Base-by-base conservation (phyloP, 2,113 vertebrate genomes). In the Sclerurus mexicanus region DNA sequence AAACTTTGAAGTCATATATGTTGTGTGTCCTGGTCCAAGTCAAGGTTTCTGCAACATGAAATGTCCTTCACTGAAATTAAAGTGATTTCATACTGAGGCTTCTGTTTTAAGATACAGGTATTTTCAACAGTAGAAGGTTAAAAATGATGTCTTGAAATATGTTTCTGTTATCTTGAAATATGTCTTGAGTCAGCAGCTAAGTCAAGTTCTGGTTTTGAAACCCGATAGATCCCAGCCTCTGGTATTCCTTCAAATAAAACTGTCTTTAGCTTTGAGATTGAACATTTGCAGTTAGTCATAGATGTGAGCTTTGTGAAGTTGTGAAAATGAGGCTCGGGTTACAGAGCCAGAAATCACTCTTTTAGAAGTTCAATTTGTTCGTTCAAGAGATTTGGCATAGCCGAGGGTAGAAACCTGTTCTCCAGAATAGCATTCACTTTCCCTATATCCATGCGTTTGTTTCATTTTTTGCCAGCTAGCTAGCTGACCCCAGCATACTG, bases 181-280 rank as follows among this genome's bases (percentile, higher is more conserved):
- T 81, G 91, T 81, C 94, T 93, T 93, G 79, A 96, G 76, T 94
- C 87, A 96, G 90, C 85, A 73, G 79, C 85, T 80, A 88, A 96
- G 82, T 93, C 79, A 89, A 40, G 52, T 92, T 87, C 86, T 95
- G 92, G 88, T 86, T 95, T 96, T 92, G 85, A 92, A 96, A 90
- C 73, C 44, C 93, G 85, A 90, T 92, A 93, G 92, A 93, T 93
- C 63, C 59, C 60, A 94, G 86, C 77, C 83, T 84, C 94, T 93
- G 90, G 92, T 95, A 94, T 96, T 96, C 72, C 90, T 96, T 95
- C 93, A 94, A 90, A 93, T 93, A 89, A 95, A 96, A 94, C 87
- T 93, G 85, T 94, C 92, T 91, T 93, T 72, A 83, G 59, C 96
- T 80, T 31, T n/a, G 88, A 81, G 85, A 84, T 47, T 42, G 75